Evolutionary conservation across 1,140 invertebrate species (phyloP), one percentile per base, ranked within the genome.

Genomic region (Drosophila micromelanica): DNA sequence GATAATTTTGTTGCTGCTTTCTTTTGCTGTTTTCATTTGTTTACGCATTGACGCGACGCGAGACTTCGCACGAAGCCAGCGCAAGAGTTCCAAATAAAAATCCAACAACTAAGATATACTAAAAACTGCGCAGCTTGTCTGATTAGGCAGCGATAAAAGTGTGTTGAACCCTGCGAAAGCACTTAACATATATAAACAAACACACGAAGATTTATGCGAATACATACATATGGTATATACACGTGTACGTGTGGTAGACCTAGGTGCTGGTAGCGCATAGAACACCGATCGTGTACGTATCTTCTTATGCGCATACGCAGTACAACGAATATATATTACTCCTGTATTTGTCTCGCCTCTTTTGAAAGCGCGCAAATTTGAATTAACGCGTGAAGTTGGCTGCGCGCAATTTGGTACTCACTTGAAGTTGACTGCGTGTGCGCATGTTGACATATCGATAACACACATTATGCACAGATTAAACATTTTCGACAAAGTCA

Each of bases 101-200:
- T n/a, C 9, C 11, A 17, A 52, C 13, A 17, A 35, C 6, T 40
- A 54, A 60, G 37, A 27, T 40, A 38, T 54, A 32, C 35, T 35
- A 59, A 12, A 55, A 59, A 60, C 45, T 72, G 62, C 73, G 61
- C 73, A 76, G 69, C 69, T 73, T 37, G 57, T 45, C 61, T 74
- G 75, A 77, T 77, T 77, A 69, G 64, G 46, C 30, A 56, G 49
- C 60, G 81, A 86, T 86, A 86, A 86, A 86, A 73, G 81, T 86
- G 49, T 86, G 82, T 87, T 86, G 81, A 86, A 86, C 81, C 87
- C 80, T 78, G 63, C 30, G 61, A 65, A 74, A 80, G 63, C 60
- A 67, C 57, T 67, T 67, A 51, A 48, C 32, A 60, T 45, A 23
- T n/a, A 64, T 13, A 40, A 13, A 42, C n/a, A 35, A 17, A 55